Conservation (phyloP, 1,140 invertebrate genomes). For the Aphis craccivora region DNA sequence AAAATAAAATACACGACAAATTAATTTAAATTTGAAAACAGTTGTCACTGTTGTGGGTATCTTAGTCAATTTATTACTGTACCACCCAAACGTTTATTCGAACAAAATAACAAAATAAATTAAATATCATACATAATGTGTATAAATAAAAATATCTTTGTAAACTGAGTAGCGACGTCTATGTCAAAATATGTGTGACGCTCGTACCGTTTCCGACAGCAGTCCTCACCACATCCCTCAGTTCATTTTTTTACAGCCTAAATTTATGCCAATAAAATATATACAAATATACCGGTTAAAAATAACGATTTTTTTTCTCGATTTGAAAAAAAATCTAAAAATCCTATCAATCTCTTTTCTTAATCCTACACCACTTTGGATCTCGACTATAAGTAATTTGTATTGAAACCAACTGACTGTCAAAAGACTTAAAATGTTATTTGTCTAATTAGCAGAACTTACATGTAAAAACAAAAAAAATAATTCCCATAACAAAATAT, state of each 20-base stretch:
- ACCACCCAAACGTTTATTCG: conserved; percentile 34
- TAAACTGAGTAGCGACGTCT: conserved; percentile 50
- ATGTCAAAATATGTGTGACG: conserved; percentile 56
- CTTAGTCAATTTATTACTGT: conserved; percentile 26
- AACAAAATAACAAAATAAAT: conserved; percentile 51
- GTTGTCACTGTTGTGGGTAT: conserved; percentile 18
- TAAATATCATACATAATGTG: conserved; percentile 32
- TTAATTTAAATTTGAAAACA: conserved; percentile 47
- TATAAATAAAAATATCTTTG: conserved; percentile 57
- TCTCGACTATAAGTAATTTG: background rate
- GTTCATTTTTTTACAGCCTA: conserved; percentile 41
- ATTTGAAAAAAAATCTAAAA: conserved; percentile 42
- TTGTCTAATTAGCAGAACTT: conserved; percentile 31
- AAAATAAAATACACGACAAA: conserved; percentile 28
- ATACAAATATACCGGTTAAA: conserved; percentile 36
- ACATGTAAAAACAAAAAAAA: conserved; percentile 14
- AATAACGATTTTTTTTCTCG: conserved; percentile 40
- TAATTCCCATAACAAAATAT: background rate
- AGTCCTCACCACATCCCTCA: conserved; percentile 40
- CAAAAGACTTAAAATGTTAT: conserved; percentile 47
- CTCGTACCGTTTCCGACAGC: conserved; percentile 50
- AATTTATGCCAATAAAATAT: conserved; percentile 51
- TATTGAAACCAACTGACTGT: conserved; percentile 38
- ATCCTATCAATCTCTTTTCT: conserved; percentile 28
- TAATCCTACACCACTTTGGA: conserved; percentile 46